Base-by-base conservation (phyloP, 2,888 invertebrate genomes). In the Sisyra nigra region DNA sequence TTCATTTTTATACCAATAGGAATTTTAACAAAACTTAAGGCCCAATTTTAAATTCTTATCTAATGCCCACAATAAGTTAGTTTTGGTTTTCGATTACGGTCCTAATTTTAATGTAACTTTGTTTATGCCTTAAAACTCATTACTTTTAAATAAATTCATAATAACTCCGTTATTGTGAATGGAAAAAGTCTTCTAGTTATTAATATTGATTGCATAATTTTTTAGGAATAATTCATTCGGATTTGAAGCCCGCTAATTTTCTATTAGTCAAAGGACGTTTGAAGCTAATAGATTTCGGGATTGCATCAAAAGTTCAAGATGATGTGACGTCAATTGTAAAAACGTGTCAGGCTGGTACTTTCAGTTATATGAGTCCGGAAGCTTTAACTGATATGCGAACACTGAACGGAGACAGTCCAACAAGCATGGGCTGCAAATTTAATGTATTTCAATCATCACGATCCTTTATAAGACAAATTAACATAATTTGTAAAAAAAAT, bases 271-370 rank as follows among this genome's bases (percentile, higher is more conserved):
- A 78, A 48, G 87, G 85, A 2, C 73, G 80, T 35, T 63, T 97
- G 44, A 97, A 97, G 67, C 67, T 97, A 45, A 98, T 97, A 50
- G 97, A 97, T 68, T 97, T 97, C 67, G 97, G 96, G 42, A 93
- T 97, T 55, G 87, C 96, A 39, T 85, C 88, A 38, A 78, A 81
- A 41, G 74, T 96, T 50, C 81, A 85, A 52, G 71, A 74, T 44
- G 92, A 96, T 61, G 83, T 81, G 60, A 96, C 94, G 1, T 87
- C 86, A 54, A 84, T 93, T 45, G 72, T 85, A 41, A 87, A 86
- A 59, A 74, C 83, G 53, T 77, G 76, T 51, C 77, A 81, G 48
- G 77, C 82, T 44, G 96, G 96, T 40, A 93, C 96, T 0, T 80
- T 86, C 57, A 92, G 91, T 61, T 97, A 92, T 63, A 94, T 97